Percentiles rank a stretch among this genome's conserved stretches.
Conservation (phyloP, 2,113 vertebrate genomes). For the Cololabis saira region DNA sequence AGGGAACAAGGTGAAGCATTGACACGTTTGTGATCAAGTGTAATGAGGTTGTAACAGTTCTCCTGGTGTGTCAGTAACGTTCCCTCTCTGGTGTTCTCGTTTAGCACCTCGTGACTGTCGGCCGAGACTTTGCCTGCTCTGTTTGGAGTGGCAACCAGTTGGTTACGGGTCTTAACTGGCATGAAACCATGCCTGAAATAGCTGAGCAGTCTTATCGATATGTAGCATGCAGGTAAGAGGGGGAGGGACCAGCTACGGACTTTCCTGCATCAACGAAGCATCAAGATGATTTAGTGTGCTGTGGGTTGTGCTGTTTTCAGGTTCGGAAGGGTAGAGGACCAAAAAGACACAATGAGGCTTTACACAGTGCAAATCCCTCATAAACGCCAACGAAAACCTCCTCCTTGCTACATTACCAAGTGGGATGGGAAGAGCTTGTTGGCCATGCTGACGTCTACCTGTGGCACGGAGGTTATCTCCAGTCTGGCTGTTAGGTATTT, state of each 20-base stretch:
- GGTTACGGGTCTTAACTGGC: slow-evolving; percentile 86
- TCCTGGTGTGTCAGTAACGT: background rate
- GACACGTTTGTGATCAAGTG: background rate
- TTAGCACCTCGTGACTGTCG: slow-evolving; percentile 89
- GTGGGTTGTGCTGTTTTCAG: slow-evolving; percentile 65
- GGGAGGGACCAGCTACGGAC: background rate
- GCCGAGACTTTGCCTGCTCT: slow-evolving; percentile 89
- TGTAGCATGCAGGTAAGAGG: slow-evolving; percentile 88
- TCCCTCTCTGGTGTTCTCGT: background rate
- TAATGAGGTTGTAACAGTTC: background rate
- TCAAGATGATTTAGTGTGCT: background rate
- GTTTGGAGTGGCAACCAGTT: slow-evolving; percentile 92
- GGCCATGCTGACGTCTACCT: slow-evolving; percentile 88
- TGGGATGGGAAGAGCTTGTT: slow-evolving; percentile 92
- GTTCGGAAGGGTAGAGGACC: slow-evolving; percentile 90
- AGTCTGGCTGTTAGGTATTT: slow-evolving; percentile 89
- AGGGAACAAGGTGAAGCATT: slow-evolving; percentile 86
- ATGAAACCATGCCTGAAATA: slow-evolving; percentile 86
- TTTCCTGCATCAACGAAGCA: background rate
- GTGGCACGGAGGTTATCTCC: slow-evolving; percentile 92
- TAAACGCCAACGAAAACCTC: slow-evolving; percentile 89
- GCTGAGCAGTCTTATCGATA: slow-evolving; percentile 89
- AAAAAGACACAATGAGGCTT: slow-evolving; percentile 84
- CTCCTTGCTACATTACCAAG: slow-evolving; percentile 93
- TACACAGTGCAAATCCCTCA: slow-evolving; percentile 97